phyloP scores from a whole-genome alignment of 2,797 vertebrate species.

The Gadopsis marmoratus region DNA sequence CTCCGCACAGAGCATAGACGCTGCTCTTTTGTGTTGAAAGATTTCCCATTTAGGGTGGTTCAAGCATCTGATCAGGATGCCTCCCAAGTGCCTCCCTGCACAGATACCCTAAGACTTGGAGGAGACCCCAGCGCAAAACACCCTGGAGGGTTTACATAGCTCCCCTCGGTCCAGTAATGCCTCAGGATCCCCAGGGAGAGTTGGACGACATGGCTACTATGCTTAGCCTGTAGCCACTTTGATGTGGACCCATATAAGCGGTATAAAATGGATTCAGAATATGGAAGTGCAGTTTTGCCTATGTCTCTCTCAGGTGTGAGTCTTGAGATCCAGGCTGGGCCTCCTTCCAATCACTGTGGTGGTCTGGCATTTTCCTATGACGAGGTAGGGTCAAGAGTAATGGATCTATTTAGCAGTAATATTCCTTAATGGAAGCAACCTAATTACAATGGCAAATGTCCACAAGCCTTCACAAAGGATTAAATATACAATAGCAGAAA shows the following conservation, averaged over 20 bases:
- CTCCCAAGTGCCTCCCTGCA: neutral
- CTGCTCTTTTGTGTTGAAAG: neutral
- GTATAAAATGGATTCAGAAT: constrained; percentile 35
- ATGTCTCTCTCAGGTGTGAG: constrained; percentile 72
- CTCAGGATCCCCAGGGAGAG: neutral
- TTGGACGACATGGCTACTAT: neutral
- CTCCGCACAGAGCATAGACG: too few relatives aligned
- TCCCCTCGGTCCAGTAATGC: neutral
- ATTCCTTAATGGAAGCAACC: constrained; percentile 85
- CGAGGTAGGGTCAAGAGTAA: constrained; percentile 72
- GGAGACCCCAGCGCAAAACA: neutral
- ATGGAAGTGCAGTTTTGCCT: constrained; percentile 36
- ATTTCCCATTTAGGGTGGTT: neutral
- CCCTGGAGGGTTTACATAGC: neutral
- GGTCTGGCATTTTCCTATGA: constrained; percentile 76
- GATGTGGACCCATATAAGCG: constrained; percentile 8
- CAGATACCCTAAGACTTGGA: neutral
- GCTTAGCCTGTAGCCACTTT: constrained; percentile 1
- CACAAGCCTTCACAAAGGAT: constrained; percentile 82
- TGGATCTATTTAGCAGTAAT: constrained; percentile 81
- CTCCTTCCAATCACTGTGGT: constrained; percentile 61
- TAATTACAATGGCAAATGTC: constrained; percentile 83
- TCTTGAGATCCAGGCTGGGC: constrained; percentile 55
- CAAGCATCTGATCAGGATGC: neutral
- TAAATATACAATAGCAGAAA: constrained; percentile 78